Base-by-base conservation (phyloP, 1,140 invertebrate genomes). In the Neomicropteryx cornuta region DNA sequence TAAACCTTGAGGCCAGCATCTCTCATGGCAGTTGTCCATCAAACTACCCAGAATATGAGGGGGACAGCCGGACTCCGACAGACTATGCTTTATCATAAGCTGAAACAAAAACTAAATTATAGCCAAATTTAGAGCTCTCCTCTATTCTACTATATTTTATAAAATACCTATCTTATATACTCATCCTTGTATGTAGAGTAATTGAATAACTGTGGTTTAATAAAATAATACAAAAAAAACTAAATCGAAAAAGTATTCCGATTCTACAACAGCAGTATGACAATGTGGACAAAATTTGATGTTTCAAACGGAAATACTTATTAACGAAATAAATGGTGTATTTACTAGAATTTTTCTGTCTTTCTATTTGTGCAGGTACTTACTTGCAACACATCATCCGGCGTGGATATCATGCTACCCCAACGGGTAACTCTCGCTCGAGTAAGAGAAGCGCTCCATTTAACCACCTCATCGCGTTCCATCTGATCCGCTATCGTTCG, bases 391-490 rank as follows among this genome's bases (percentile, higher is more conserved):
- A 87, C 77, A 60, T 88, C 85, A 69, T 97, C 92, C 3, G 92
- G 93, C 1, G 93, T 97, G 13, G 89, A 93, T 39, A 96, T 95
- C 88, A 97, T 96, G 36, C 92, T 92, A 36, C 92, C 93, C 93
- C 92, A 97, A 35, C 92, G 71, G 2, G 88, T 93, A 18, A 96
- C 91, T 46, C 89, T 66, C 2, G 92, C 92, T 33, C 87, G 66
- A 11, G 85, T 75, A 16, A 97, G 62, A 2, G 84, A 83, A 42
- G 74, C 79, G 19, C 87, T 84, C 93, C 92, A 97, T 56, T 88
- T 73, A n/a, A 87, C 71, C 33, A 94, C 83, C 66, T 94, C 90
- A 51, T 93, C 87, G 33, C 87, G 75, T 59, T 95, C 89, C 81
- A 94, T 91, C 49, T 90, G 84, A 55, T 92, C 85, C 4, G 84